Percentiles rank a stretch among this genome's conserved stretches.
phyloP scores from a whole-genome alignment of 2,797 vertebrate genomes.

The Staurois parvus region DNA sequence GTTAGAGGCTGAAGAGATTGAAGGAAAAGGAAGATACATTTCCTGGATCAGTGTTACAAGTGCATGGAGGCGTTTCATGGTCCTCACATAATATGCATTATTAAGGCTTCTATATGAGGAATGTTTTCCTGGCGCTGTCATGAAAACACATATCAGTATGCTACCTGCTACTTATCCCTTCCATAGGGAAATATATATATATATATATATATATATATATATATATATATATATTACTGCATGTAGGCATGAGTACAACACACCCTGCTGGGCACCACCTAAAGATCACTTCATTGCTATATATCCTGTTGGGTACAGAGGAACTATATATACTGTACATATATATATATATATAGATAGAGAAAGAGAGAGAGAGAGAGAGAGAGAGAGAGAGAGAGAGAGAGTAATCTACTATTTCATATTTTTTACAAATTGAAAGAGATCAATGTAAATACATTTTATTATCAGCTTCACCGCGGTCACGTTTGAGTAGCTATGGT shows the following conservation, averaged over 20 bases:
- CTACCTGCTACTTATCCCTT: background rate
- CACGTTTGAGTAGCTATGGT: too few species aligned
- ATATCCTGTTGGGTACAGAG: too few species aligned
- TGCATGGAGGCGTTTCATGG: conserved; percentile 1
- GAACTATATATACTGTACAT: too few species aligned
- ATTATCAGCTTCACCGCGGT: too few species aligned
- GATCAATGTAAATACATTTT: too few species aligned
- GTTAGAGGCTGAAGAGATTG: conserved; percentile 60
- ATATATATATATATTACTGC: too few species aligned
- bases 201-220: too few species aligned
- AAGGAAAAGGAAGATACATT: conserved; percentile 41
- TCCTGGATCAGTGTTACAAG: background rate
- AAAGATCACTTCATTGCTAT: background rate
- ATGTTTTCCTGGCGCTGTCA: conserved; percentile 28
- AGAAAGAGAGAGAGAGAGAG: too few species aligned
- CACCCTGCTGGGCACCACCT: conserved; percentile 38
- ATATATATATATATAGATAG: too few species aligned
- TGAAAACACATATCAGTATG: background rate
- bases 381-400: too few species aligned
- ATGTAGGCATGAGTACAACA: conserved; percentile 36
- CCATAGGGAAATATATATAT: conserved; percentile 7
- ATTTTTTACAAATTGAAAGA: too few species aligned
- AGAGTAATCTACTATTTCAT: too few species aligned
- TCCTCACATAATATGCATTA: conserved; percentile 23
- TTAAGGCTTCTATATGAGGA: conserved; percentile 14